Evolutionary conservation across 2,888 invertebrate genomes (phyloP).

Genomic region (Clivina fossor): DNA sequence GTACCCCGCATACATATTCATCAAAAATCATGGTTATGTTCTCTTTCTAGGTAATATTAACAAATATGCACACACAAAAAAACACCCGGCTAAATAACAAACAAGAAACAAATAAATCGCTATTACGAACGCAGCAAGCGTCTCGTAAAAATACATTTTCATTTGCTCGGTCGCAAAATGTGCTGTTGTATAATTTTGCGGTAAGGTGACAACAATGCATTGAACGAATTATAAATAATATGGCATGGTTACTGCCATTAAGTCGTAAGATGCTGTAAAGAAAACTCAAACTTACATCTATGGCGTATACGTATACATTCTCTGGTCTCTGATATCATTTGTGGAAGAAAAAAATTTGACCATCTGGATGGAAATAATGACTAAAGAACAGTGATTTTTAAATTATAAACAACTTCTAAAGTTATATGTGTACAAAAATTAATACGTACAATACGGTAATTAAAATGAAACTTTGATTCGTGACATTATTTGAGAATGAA

Average conservation of each 20-base stretch:
- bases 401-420: too few relatives aligned
- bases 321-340: too few relatives aligned
- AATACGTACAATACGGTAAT: too few relatives aligned
- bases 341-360: too few relatives aligned
- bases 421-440: too few relatives aligned
- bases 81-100: not conserved
- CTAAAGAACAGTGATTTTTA: too few relatives aligned
- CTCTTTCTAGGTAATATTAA: constrained; percentile 18
- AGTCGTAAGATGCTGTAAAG: not conserved
- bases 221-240: constrained; percentile 22
- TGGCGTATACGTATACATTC: too few relatives aligned
- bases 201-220: constrained; percentile 10
- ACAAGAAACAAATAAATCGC: constrained; percentile 19
- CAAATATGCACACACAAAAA: constrained; percentile 12
- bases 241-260: constrained; percentile 16
- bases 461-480: too few relatives aligned
- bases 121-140: constrained; percentile 6
- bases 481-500: too few relatives aligned
- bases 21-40: constrained; percentile 8
- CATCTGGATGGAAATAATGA: too few relatives aligned
- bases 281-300: too few relatives aligned
- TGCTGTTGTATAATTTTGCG: constrained; percentile 10
- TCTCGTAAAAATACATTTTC: constrained; percentile 21
- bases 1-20: constrained; percentile 20
- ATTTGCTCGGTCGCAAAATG: constrained; percentile 7